A percentile compares a stretch with the other conserved stretches of the same genome.
These are phyloP conservation scores for Lithophane semibrunnea DNA, from an alignment of 2,888 invertebrate genomes.

Conservation along the genomic window DNA sequence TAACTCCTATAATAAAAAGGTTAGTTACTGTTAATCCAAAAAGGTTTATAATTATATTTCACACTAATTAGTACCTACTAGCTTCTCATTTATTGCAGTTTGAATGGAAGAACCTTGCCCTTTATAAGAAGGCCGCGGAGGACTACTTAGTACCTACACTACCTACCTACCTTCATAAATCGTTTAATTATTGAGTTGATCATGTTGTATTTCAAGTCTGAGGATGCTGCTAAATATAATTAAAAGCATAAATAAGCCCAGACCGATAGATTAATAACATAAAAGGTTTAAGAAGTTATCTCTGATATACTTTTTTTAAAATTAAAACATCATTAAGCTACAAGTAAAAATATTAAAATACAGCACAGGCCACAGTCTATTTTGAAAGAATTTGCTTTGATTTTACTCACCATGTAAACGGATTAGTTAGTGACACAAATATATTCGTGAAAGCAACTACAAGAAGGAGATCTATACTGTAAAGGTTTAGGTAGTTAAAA, in stretches of 20 bases:
- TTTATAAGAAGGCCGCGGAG: conserved; percentile 10
- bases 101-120: conserved; percentile 49
- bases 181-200: conserved; percentile 27
- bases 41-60: conserved; percentile 16
- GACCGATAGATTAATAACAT: neutral
- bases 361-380: too few relatives aligned
- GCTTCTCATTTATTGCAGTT: conserved; percentile 35
- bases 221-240: neutral
- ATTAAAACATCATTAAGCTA: neutral
- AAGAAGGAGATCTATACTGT: neutral
- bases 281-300: neutral
- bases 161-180: conserved; percentile 22
- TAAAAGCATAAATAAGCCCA: neutral
- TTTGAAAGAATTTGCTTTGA: neutral
- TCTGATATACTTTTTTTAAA: neutral
- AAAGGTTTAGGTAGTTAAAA: too few relatives aligned
- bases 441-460: neutral
- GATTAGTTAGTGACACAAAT: neutral
- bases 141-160: conserved; percentile 2
- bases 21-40: conserved; percentile 5
- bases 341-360: too few relatives aligned
- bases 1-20: neutral
- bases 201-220: conserved; percentile 24
- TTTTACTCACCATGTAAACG: too few relatives aligned
- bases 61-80: neutral